Conservation (phyloP, 2,888 invertebrate species). For the Andrena praecox region DNA sequence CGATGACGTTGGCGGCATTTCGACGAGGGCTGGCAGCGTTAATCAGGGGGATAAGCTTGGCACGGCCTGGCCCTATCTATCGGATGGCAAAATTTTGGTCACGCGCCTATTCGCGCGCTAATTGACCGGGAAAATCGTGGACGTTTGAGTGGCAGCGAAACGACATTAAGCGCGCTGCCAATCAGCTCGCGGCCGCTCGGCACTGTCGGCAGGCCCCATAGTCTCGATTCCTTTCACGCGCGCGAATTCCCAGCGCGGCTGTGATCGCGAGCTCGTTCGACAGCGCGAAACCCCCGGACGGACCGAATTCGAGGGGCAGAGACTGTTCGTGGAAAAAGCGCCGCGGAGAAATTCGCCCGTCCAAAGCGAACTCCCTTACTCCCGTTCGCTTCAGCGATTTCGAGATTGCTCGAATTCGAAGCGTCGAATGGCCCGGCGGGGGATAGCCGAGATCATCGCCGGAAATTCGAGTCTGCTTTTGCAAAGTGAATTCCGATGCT, state of each 20-base stretch:
- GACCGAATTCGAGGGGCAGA: slow-evolving; percentile 6
- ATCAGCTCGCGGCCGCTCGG: slow-evolving; percentile 21
- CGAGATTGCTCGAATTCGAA: slow-evolving; percentile 16
- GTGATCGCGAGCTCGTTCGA: slow-evolving; percentile 6
- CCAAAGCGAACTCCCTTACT: not conserved
- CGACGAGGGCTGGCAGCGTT: slow-evolving; percentile 13
- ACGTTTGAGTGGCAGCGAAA: slow-evolving; percentile 60
- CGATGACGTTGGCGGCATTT: not conserved
- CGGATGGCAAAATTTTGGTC: slow-evolving; percentile 45
- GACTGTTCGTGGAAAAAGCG: not conserved
- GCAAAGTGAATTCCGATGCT: slow-evolving; percentile 27
- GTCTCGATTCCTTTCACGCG: slow-evolving; percentile 45
- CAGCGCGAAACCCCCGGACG: not conserved
- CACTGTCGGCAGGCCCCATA: not conserved
- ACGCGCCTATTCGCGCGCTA: slow-evolving; percentile 43
- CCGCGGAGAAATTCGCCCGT: not conserved
- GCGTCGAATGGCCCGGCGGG: not conserved
- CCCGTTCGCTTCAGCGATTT: slow-evolving; percentile 1
- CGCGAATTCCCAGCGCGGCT: slow-evolving; percentile 17
- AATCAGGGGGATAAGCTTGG: slow-evolving; percentile 40
- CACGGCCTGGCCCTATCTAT: not conserved
- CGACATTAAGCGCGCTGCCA: slow-evolving; percentile 57
- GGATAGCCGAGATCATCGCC: slow-evolving; percentile 10
- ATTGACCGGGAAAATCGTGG: slow-evolving; percentile 53
- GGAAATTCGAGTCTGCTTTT: slow-evolving; percentile 13